phyloP scores from a whole-genome alignment of 2,797 vertebrate species.

The Prionace glauca region DNA sequence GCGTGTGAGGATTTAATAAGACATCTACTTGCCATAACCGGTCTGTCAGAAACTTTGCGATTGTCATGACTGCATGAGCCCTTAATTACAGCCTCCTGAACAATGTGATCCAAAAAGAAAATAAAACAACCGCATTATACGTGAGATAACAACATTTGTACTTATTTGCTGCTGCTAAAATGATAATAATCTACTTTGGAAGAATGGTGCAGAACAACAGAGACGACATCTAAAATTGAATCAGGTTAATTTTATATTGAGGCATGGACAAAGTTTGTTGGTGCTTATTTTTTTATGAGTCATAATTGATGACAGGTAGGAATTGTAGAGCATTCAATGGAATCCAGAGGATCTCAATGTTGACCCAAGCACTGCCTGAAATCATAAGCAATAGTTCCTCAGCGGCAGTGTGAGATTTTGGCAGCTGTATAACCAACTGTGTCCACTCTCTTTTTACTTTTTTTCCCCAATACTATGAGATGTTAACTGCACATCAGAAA shows the following conservation, averaged over 20 bases:
- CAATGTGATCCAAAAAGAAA: not conserved
- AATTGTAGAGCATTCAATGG: not conserved
- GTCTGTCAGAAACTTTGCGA: not conserved
- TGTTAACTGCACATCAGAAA: not conserved
- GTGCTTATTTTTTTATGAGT: not conserved
- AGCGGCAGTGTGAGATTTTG: not conserved
- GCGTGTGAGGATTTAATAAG: constrained; percentile 27
- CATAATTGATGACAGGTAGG: not conserved
- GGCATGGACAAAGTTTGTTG: not conserved
- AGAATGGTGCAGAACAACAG: not conserved
- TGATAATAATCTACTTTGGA: not conserved
- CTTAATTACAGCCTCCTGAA: not conserved
- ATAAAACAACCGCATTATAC: not conserved
- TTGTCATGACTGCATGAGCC: not conserved
- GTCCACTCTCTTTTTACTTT: not conserved
- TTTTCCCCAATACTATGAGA: not conserved
- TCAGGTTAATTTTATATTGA: not conserved
- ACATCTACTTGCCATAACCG: constrained; percentile 15
- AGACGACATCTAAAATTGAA: not conserved
- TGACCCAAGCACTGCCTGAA: not conserved
- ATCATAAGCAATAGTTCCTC: not conserved
- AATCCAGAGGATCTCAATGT: not conserved
- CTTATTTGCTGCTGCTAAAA: not conserved
- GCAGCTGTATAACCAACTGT: not conserved
- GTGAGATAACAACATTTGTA: not conserved